Evolutionary conservation across 2,113 vertebrate species (phyloP).

Genomic region (Carassius carassius): DNA sequence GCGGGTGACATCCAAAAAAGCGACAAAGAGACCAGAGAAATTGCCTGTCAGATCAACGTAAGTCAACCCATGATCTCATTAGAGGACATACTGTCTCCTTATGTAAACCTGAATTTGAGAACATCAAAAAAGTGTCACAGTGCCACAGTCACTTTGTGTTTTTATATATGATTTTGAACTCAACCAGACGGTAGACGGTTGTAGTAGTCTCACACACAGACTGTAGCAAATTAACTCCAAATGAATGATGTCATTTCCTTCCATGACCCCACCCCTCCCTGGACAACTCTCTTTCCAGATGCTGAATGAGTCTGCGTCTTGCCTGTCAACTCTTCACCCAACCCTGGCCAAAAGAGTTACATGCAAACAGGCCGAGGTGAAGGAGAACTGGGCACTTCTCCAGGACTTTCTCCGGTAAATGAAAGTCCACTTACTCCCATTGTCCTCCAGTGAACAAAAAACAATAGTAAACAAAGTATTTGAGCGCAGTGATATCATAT

Average conservation of each 20-base stretch:
- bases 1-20: conserved; percentile 43
- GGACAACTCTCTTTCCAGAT: conserved; percentile 64
- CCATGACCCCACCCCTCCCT: conserved; percentile 1
- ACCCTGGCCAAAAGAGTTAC: conserved; percentile 66
- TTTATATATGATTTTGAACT: background rate
- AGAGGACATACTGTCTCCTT: background rate
- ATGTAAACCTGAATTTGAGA: background rate
- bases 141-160: background rate
- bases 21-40: conserved; percentile 71
- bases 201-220: background rate
- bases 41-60: conserved; percentile 77
- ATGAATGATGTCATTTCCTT: conserved; percentile 56
- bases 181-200: background rate
- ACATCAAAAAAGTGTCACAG: background rate
- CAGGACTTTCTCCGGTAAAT: conserved; percentile 70
- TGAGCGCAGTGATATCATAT: background rate
- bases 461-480: conserved; percentile 6
- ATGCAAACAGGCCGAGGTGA: conserved; percentile 72
- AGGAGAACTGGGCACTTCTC: conserved; percentile 72
- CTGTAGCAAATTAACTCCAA: conserved; percentile 47
- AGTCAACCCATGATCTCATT: conserved; percentile 45
- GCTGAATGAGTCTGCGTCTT: conserved; percentile 72
- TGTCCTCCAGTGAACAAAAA: conserved; percentile 9
- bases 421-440: background rate
- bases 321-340: conserved; percentile 76